phyloP scores from a whole-genome alignment of 92 coral and sea anemone species.

The Plumapathes pennacea region DNA sequence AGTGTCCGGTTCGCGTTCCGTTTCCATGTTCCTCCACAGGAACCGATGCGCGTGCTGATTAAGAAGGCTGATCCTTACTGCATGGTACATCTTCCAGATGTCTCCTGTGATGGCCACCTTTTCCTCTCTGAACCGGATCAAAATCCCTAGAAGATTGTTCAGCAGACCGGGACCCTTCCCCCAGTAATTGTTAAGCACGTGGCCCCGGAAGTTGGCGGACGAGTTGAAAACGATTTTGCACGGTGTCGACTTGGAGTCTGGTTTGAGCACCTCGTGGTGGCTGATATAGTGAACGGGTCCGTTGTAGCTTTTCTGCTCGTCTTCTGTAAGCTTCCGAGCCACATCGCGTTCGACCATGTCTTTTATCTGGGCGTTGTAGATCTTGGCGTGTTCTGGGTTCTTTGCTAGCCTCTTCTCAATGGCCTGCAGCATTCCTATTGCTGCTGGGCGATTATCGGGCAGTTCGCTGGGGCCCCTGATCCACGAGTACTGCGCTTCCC shows the following conservation, averaged over 20 bases:
- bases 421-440: constrained; percentile 26
- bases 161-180: constrained; percentile 45
- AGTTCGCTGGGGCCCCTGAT: constrained; percentile 6
- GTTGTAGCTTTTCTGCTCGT: constrained; percentile 28
- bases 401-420: constrained; percentile 33
- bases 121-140: constrained; percentile 41
- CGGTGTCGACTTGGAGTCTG: constrained; percentile 56
- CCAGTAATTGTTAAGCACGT: constrained; percentile 45
- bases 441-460: constrained; percentile 46
- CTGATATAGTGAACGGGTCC: constrained; percentile 55
- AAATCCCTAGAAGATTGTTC: constrained; percentile 41
- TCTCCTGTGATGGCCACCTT: constrained; percentile 43
- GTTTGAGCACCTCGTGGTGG: constrained; percentile 55
- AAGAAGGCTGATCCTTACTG: constrained; percentile 30
- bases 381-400: constrained; percentile 29
- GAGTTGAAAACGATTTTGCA: constrained; percentile 58
- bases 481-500: constrained; percentile 25
- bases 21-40: constrained; percentile 62
- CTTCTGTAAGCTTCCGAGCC: constrained; percentile 32
- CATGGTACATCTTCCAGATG: constrained; percentile 58
- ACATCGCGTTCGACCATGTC: constrained; percentile 41
- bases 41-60: constrained; percentile 66
- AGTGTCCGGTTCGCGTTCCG: constrained; percentile 39
- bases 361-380: constrained; percentile 35
- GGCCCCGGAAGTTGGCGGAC: constrained; percentile 47